phyloP scores from a whole-genome alignment of 2,888 invertebrate genomes.

The Axea sp. region DNA sequence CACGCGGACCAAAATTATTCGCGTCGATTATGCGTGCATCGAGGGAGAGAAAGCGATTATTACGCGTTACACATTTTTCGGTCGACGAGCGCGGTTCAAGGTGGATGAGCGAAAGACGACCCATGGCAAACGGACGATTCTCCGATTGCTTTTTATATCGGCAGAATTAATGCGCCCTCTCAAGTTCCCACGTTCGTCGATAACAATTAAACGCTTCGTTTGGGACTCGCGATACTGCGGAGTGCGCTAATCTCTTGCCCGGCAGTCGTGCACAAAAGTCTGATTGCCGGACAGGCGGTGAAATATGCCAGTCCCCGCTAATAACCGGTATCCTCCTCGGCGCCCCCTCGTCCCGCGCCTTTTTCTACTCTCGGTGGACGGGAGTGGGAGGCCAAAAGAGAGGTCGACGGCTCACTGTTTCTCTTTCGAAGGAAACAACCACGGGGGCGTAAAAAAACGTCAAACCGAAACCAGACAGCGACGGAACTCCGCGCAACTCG shows the following conservation, averaged over 20 bases:
- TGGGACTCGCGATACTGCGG: too few relatives aligned
- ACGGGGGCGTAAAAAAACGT: constrained; percentile 22
- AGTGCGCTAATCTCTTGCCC: constrained; percentile 8
- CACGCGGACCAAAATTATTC: constrained; percentile 76
- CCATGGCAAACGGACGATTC: too few relatives aligned
- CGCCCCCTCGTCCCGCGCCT: constrained; percentile 63
- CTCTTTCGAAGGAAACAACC: constrained; percentile 2
- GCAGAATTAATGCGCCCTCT: too few relatives aligned
- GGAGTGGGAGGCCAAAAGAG: constrained; percentile 14
- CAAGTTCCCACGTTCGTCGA: too few relatives aligned
- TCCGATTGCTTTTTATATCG: too few relatives aligned
- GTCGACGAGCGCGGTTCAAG: not conserved
- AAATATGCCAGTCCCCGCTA: constrained; percentile 74
- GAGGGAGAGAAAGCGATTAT: too few relatives aligned
- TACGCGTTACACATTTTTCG: too few relatives aligned
- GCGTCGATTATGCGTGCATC: constrained; percentile 66
- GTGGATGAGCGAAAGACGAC: too few relatives aligned
- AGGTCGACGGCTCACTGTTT: constrained; percentile 1
- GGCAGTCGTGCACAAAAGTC: constrained; percentile 11
- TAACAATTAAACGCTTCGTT: not conserved
- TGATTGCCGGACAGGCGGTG: constrained; percentile 71
- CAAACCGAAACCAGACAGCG: constrained; percentile 33
- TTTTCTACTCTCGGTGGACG: constrained; percentile 53
- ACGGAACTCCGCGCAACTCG: not conserved
- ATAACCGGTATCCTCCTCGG: constrained; percentile 74